Evolutionary conservation across 2,888 invertebrate genomes (phyloP).

Genomic region (Xanthia icteritia): DNA sequence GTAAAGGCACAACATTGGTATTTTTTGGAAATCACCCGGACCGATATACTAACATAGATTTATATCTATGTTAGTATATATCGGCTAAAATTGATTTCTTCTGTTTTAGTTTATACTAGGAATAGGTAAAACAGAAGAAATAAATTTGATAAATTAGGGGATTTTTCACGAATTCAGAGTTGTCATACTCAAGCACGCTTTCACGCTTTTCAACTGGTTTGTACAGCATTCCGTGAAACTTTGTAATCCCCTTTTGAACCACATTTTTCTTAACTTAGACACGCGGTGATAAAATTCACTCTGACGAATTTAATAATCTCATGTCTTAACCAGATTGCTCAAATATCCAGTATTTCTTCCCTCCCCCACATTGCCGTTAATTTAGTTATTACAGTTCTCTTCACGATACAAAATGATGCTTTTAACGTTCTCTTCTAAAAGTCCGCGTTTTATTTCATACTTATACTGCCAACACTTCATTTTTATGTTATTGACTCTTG

Average conservation of each 20-base stretch:
- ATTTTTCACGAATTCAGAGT: background rate
- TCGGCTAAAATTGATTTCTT: no score
- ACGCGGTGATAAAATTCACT: background rate
- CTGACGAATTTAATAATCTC: slow-evolving; percentile 7
- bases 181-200: background rate
- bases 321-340: background rate
- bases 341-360: slow-evolving; percentile 3
- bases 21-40: background rate
- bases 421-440: slow-evolving; percentile 34
- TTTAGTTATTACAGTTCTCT: slow-evolving; percentile 42
- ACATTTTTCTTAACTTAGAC: no score
- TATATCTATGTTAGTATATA: no score
- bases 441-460: slow-evolving; percentile 46
- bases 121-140: background rate
- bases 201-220: background rate
- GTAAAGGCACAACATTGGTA: background rate
- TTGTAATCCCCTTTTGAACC: background rate
- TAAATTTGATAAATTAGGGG: background rate
- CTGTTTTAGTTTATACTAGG: no score
- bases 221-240: background rate
- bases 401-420: slow-evolving; percentile 41
- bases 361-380: background rate
- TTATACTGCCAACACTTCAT: slow-evolving; percentile 35
- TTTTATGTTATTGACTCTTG: slow-evolving; percentile 55
- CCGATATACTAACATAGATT: background rate